phyloP scores from a whole-genome alignment of 2,888 invertebrate genomes.

The Pollenia amentaria region DNA sequence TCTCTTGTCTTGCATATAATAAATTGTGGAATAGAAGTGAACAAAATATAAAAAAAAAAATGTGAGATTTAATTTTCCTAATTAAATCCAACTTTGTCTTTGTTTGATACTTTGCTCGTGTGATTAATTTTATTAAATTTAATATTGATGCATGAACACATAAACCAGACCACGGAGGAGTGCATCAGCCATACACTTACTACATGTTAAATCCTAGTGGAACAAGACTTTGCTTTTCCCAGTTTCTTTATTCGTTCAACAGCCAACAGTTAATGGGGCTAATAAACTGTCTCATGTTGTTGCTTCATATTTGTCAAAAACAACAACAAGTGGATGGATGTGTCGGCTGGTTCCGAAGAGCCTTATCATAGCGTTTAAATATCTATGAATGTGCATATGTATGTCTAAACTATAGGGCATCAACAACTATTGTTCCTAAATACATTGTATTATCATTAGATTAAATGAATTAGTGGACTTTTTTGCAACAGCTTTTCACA shows the following conservation, averaged over 20 bases:
- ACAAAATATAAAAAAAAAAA: slow-evolving; percentile 42
- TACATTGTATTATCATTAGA: neutral
- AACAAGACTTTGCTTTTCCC: neutral
- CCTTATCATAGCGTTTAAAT: neutral
- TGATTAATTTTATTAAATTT: slow-evolving; percentile 72
- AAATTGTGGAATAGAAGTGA: slow-evolving; percentile 57
- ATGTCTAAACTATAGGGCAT: neutral
- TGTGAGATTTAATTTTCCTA: slow-evolving; percentile 73
- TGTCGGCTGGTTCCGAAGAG: neutral
- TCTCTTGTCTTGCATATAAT: slow-evolving; percentile 60
- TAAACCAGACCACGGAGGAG: neutral
- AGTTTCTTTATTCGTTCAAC: slow-evolving; percentile 52
- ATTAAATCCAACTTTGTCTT: slow-evolving; percentile 73
- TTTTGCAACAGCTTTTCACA: neutral
- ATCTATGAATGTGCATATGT: no score
- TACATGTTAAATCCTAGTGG: slow-evolving; percentile 1
- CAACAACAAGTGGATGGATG: neutral
- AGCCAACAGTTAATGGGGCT: slow-evolving; percentile 53
- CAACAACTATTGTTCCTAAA: neutral
- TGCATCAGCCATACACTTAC: neutral
- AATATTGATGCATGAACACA: slow-evolving; percentile 20
- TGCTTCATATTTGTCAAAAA: slow-evolving; percentile 29
- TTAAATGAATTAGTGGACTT: slow-evolving; percentile 1
- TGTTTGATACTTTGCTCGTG: slow-evolving; percentile 61
- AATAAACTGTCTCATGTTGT: slow-evolving; percentile 41